Evolutionary conservation across 1,140 invertebrate genomes (phyloP).

Genomic region (Bombus impatiens): DNA sequence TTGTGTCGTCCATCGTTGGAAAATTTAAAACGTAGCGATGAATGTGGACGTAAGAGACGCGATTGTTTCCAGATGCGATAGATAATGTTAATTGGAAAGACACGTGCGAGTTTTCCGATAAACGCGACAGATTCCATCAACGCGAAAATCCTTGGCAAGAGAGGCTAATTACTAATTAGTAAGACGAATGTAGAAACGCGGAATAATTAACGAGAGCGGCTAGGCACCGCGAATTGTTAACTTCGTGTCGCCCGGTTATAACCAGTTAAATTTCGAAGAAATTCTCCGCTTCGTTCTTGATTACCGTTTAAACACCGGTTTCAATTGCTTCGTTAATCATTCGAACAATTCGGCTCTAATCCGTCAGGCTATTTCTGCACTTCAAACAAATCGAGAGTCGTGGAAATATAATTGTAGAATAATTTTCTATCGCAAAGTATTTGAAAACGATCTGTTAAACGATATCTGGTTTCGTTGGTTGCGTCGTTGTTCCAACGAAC

Average conservation of each 20-base stretch:
- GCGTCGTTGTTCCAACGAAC: too few relatives aligned
- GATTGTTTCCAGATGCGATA: background rate
- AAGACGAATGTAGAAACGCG: constrained; percentile 32
- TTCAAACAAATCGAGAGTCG: background rate
- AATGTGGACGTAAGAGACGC: background rate
- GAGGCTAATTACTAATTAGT: constrained; percentile 45
- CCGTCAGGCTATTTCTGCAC: background rate
- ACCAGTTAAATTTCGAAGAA: constrained; percentile 9
- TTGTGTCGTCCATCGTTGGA: background rate
- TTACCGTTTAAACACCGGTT: background rate
- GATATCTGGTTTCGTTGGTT: too few relatives aligned
- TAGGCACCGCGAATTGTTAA: constrained; percentile 19
- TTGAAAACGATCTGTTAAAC: too few relatives aligned
- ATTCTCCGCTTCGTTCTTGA: background rate
- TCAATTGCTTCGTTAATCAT: background rate
- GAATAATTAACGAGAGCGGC: constrained; percentile 29
- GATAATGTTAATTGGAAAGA: constrained; percentile 25
- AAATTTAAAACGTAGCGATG: background rate
- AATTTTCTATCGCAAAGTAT: too few relatives aligned
- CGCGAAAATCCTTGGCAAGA: constrained; percentile 27
- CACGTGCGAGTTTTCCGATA: background rate
- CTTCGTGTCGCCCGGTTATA: background rate
- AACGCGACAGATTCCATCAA: constrained; percentile 30
- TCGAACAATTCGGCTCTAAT: too few relatives aligned
- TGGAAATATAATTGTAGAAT: too few relatives aligned